Evolutionary conservation across 2,113 vertebrate genomes (phyloP).

Genomic region (Melanerpes aurifrons): DNA sequence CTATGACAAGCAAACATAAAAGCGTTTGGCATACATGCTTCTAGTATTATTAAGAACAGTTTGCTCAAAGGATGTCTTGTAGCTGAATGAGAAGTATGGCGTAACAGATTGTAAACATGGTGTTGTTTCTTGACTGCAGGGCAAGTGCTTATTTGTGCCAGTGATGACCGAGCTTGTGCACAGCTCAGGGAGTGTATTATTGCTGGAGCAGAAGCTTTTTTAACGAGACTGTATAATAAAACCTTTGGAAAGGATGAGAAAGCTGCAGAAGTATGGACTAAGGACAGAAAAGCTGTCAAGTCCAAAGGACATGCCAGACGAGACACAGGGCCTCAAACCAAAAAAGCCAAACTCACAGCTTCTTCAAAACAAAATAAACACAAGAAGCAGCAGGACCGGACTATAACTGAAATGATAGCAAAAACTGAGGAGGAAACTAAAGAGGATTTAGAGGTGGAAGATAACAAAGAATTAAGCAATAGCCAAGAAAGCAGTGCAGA

Average conservation of each 20-base stretch:
- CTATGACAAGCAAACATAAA: not conserved
- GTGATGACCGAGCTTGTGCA: conserved; percentile 93
- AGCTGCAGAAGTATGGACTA: conserved; percentile 63
- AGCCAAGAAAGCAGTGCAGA: conserved; percentile 55
- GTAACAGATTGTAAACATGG: not conserved
- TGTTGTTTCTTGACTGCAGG: conserved; percentile 75
- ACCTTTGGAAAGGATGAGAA: conserved; percentile 84
- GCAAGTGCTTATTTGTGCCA: conserved; percentile 92
- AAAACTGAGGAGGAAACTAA: conserved; percentile 74
- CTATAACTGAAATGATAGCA: conserved; percentile 87
- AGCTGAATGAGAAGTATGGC: not conserved
- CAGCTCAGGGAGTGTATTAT: conserved; percentile 90
- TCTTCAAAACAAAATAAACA: conserved; percentile 56
- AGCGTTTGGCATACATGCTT: not conserved
- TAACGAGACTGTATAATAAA: conserved; percentile 86
- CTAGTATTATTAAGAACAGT: not conserved
- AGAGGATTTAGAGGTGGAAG: conserved; percentile 55
- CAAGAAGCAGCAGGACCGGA: conserved; percentile 77
- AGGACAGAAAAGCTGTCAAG: conserved; percentile 62
- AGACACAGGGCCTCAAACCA: conserved; percentile 68
- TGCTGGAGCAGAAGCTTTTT: conserved; percentile 81
- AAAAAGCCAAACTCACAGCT: conserved; percentile 66
- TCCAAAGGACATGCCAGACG: conserved; percentile 45
- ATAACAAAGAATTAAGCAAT: not conserved
- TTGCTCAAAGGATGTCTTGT: not conserved